These are phyloP conservation scores for Centropus bengalensis DNA, from an alignment of 2,113 vertebrate species.

Conservation along the genomic window DNA sequence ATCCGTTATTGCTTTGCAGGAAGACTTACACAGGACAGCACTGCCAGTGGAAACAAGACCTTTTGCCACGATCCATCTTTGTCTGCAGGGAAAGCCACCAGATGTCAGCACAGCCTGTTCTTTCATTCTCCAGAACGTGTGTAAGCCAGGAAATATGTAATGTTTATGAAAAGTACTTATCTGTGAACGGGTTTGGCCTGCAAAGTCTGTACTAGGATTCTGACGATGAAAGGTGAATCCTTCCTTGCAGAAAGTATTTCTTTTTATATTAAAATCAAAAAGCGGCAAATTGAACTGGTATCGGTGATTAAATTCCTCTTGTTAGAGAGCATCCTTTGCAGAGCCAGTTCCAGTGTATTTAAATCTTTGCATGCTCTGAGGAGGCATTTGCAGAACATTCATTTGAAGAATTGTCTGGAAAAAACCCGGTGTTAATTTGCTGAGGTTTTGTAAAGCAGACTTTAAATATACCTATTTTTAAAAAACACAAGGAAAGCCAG, in stretches of 20 bases:
- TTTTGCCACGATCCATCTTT: background rate
- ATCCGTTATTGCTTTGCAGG: background rate
- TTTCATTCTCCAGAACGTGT: background rate
- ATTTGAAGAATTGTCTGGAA: conserved; percentile 53
- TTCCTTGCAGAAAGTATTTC: conserved; percentile 1
- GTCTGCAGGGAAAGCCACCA: conserved; percentile 59
- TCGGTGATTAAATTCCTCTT: conserved; percentile 35
- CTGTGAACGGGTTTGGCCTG: background rate
- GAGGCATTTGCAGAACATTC: conserved; percentile 37
- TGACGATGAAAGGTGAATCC: conserved; percentile 1
- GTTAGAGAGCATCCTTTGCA: background rate
- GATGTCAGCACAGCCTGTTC: conserved; percentile 77
- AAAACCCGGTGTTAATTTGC: conserved; percentile 50
- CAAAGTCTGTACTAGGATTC: background rate
- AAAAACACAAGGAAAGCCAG: conserved; percentile 8
- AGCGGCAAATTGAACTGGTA: conserved; percentile 48
- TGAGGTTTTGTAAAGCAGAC: conserved; percentile 25
- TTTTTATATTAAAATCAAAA: conserved; percentile 34
- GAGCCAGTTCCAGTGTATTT: background rate
- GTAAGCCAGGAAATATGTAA: background rate
- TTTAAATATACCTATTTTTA: conserved; percentile 9
- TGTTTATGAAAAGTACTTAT: background rate
- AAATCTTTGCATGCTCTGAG: conserved; percentile 25
- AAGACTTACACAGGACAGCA: background rate
- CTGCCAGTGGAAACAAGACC: background rate